phyloP scores from a whole-genome alignment of 2,888 invertebrate species.

The Deroplatys truncata region DNA sequence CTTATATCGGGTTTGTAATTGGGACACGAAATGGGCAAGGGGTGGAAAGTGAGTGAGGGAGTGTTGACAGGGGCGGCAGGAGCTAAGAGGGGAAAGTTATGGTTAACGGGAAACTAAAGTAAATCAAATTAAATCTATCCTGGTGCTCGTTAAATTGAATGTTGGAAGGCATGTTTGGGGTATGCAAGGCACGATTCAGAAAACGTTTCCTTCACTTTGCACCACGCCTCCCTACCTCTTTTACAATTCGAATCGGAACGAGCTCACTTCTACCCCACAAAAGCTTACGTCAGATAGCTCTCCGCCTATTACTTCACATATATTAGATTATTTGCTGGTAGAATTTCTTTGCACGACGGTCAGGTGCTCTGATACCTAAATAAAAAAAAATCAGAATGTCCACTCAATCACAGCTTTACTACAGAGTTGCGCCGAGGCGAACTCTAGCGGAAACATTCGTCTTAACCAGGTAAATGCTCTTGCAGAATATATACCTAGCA shows the following conservation, averaged over 20 bases:
- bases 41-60: neutral
- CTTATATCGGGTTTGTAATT: conserved; percentile 4
- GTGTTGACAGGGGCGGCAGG: neutral
- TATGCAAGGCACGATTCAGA: conserved; percentile 23
- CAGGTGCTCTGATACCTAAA: neutral
- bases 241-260: conserved; percentile 8
- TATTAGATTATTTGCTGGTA: conserved; percentile 2
- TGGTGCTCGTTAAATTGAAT: conserved; percentile 25
- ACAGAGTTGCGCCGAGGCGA: neutral
- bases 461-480: neutral
- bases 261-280: neutral
- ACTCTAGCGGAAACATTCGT: neutral
- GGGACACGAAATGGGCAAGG: conserved; percentile 4
- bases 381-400: neutral
- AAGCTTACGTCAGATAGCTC: neutral
- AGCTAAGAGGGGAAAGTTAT: conserved; percentile 16
- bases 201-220: neutral
- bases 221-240: neutral
- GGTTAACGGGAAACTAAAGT: conserved; percentile 23
- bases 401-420: neutral
- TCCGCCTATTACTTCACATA: neutral
- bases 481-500: neutral
- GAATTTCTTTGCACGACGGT: neutral
- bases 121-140: conserved; percentile 30
- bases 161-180: neutral